Conservation (phyloP, 2,888 invertebrate species). For the Apantesis nais region DNA sequence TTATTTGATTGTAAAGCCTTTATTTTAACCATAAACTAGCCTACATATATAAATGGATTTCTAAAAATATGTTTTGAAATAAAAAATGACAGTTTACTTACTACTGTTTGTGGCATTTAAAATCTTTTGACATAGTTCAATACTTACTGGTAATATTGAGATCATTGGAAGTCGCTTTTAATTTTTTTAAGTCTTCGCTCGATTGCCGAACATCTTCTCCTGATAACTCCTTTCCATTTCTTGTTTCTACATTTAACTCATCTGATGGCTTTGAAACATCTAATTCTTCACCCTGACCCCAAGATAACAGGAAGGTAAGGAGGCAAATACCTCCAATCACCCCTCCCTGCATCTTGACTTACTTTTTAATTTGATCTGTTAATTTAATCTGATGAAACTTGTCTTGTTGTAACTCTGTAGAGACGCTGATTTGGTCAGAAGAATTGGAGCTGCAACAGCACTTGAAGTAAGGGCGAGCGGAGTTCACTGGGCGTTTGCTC, state of each 20-base stretch:
- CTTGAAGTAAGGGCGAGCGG: too few relatives aligned
- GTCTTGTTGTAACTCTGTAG: too few relatives aligned
- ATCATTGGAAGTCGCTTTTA: constrained; percentile 34
- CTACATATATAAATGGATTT: too few relatives aligned
- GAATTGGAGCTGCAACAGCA: too few relatives aligned
- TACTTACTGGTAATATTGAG: constrained; percentile 45
- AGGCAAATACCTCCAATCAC: constrained; percentile 47
- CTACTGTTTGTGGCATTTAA: neutral
- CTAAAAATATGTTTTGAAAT: too few relatives aligned
- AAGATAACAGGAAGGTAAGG: constrained; percentile 46
- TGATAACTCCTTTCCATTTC: constrained; percentile 5
- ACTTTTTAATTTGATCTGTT: constrained; percentile 12
- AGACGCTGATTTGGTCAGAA: too few relatives aligned
- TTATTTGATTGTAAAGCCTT: too few relatives aligned
- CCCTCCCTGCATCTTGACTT: constrained; percentile 46
- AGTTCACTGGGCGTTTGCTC: too few relatives aligned
- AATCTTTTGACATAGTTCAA: neutral
- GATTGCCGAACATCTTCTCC: neutral
- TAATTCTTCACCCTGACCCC: constrained; percentile 37
- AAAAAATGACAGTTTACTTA: too few relatives aligned
- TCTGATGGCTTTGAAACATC: constrained; percentile 24
- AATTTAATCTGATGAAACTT: too few relatives aligned
- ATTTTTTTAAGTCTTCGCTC: constrained; percentile 6
- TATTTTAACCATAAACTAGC: too few relatives aligned
- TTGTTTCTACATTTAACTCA: constrained; percentile 7